These are phyloP conservation scores for Fragum fragum DNA, from an alignment of 2,888 invertebrate species.

Conservation along the genomic window DNA sequence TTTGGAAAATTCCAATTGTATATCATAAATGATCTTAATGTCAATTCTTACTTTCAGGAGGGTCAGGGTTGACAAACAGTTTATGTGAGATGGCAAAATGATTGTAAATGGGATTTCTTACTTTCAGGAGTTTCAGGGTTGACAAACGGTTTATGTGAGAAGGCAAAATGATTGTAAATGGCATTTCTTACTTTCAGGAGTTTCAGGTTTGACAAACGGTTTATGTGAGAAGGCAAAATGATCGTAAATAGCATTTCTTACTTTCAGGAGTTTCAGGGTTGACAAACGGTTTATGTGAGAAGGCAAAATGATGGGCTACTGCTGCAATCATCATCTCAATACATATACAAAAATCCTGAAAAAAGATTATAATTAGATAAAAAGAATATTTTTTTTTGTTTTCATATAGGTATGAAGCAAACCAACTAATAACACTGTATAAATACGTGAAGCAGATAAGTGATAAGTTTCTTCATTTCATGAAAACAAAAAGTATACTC, in stretches of 20 bases:
- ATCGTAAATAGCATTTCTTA: slow-evolving; percentile 58
- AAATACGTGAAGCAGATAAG: no score
- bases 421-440: no score
- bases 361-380: no score
- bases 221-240: slow-evolving; percentile 92
- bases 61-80: slow-evolving; percentile 90
- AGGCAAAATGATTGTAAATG: slow-evolving; percentile 89
- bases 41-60: slow-evolving; percentile 68
- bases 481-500: no score
- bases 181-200: slow-evolving; percentile 66
- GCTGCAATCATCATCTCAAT: slow-evolving; percentile 99
- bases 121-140: slow-evolving; percentile 76
- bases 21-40: no score
- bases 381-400: no score
- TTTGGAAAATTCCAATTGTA: no score
- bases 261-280: slow-evolving; percentile 76
- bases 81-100: slow-evolving; percentile 98
- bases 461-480: no score
- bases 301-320: slow-evolving; percentile 97
- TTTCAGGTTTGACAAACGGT: slow-evolving; percentile 90
- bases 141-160: slow-evolving; percentile 96
- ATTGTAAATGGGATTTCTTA: no score
- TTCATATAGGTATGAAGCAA: no score
- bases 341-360: slow-evolving; percentile 98
- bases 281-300: slow-evolving; percentile 96